Conservation (phyloP, 2,888 invertebrate species). For the Petrophora chlorosata region DNA sequence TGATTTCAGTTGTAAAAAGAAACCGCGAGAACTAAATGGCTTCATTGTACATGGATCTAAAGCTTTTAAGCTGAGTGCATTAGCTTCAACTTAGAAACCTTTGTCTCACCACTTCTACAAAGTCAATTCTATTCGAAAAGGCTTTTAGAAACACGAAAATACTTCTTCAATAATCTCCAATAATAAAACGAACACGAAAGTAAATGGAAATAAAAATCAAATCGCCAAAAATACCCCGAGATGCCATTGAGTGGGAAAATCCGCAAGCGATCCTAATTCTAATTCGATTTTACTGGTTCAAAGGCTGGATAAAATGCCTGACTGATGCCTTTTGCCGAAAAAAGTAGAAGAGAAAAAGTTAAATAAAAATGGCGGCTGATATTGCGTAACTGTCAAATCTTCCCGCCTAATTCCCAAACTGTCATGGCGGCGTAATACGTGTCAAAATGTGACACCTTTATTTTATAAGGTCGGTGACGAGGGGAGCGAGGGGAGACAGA, state of each 20-base stretch:
- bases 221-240: slow-evolving; percentile 12
- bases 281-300: slow-evolving; percentile 23
- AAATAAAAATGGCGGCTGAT: slow-evolving; percentile 28
- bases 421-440: slow-evolving; percentile 52
- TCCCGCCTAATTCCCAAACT: slow-evolving; percentile 46
- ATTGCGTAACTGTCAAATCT: slow-evolving; percentile 47
- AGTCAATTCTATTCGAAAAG: slow-evolving; percentile 11
- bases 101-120: slow-evolving; percentile 9
- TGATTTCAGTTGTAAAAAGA: neutral
- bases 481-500: no score
- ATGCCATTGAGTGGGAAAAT: slow-evolving; percentile 21
- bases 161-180: slow-evolving; percentile 8
- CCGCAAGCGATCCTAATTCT: slow-evolving; percentile 21
- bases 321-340: slow-evolving; percentile 9
- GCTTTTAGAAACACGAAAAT: slow-evolving; percentile 14
- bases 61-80: slow-evolving; percentile 19
- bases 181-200: slow-evolving; percentile 15
- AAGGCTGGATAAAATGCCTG: slow-evolving; percentile 16
- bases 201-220: slow-evolving; percentile 22
- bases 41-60: slow-evolving; percentile 2
- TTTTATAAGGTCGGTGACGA: slow-evolving; percentile 48
- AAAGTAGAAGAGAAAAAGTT: slow-evolving; percentile 6
- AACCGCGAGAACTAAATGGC: neutral
- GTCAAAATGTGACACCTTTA: slow-evolving; percentile 51
- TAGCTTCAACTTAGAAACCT: slow-evolving; percentile 2